Conservation (phyloP, 2,113 vertebrate genomes). For the Thomomys bottae region DNA sequence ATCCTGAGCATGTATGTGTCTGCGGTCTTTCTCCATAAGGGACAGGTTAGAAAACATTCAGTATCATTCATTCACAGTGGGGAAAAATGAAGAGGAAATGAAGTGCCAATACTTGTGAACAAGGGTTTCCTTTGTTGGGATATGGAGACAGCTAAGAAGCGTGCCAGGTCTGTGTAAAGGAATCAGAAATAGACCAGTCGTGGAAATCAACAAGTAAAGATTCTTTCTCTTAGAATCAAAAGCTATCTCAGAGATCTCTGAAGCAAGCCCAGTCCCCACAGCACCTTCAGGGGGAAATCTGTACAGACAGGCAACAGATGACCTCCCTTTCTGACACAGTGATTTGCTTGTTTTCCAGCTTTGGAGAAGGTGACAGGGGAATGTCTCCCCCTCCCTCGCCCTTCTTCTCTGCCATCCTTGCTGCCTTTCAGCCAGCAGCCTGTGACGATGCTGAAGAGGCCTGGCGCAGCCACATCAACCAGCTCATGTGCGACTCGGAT, state of each 20-base stretch:
- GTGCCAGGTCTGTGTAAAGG: background rate
- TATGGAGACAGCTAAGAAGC: background rate
- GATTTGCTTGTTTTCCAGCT: slow-evolving; percentile 81
- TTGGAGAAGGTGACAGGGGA: slow-evolving; percentile 90
- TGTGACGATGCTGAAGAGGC: slow-evolving; percentile 92
- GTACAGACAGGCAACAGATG: rapidly evolving
- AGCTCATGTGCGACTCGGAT: slow-evolving; percentile 95
- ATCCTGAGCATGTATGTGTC: background rate
- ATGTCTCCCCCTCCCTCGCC: slow-evolving; percentile 94
- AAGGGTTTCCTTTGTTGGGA: background rate
- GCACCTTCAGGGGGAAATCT: background rate
- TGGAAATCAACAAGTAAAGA: no score
- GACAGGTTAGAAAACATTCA: background rate
- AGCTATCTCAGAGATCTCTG: background rate
- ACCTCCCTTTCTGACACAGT: background rate
- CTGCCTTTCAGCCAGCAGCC: slow-evolving; percentile 93
- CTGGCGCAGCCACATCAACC: slow-evolving; percentile 96
- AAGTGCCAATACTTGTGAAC: background rate
- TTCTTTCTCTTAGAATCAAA: background rate
- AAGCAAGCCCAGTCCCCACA: background rate
- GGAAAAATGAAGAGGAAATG: background rate
- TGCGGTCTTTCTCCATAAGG: background rate
- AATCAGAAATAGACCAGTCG: background rate
- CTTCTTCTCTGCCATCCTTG: slow-evolving; percentile 97
- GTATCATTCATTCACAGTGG: background rate